A percentile compares a stretch with the other conserved stretches of the same genome.
These are phyloP conservation scores for Podargus strigoides DNA, from an alignment of 2,797 vertebrate species.

Conservation along the genomic window DNA sequence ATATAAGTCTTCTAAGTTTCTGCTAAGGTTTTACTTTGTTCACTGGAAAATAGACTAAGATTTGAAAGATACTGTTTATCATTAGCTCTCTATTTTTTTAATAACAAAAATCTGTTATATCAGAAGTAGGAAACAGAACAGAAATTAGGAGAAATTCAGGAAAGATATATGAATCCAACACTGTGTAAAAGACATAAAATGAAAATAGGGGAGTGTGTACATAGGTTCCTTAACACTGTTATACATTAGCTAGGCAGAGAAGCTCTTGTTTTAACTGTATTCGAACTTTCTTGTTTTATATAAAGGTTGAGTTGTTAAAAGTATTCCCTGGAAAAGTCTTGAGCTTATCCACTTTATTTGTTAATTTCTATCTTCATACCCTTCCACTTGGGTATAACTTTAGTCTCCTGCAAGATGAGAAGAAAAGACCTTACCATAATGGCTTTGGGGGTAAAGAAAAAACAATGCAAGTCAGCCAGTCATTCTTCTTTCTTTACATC, in stretches of 20 bases:
- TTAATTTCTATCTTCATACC: neutral
- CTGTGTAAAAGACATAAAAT: neutral
- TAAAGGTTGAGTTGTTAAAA: neutral
- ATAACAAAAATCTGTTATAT: neutral
- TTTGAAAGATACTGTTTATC: neutral
- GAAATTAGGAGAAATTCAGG: neutral
- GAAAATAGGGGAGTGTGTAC: neutral
- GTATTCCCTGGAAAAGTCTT: neutral
- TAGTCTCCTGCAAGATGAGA: neutral
- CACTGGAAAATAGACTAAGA: neutral
- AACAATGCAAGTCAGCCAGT: neutral
- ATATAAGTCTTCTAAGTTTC: neutral
- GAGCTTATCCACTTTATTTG: neutral
- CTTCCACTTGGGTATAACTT: neutral
- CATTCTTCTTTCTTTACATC: neutral
- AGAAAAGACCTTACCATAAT: neutral
- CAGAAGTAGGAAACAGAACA: neutral
- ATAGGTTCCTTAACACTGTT: neutral
- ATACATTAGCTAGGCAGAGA: neutral
- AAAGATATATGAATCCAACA: neutral
- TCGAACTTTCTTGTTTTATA: neutral
- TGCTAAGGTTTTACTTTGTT: neutral
- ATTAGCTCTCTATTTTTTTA: neutral
- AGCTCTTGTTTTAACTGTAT: neutral
- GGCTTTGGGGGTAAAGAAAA: neutral